Conservation (phyloP, 1,140 invertebrate genomes). For the Apis laboriosa region DNA sequence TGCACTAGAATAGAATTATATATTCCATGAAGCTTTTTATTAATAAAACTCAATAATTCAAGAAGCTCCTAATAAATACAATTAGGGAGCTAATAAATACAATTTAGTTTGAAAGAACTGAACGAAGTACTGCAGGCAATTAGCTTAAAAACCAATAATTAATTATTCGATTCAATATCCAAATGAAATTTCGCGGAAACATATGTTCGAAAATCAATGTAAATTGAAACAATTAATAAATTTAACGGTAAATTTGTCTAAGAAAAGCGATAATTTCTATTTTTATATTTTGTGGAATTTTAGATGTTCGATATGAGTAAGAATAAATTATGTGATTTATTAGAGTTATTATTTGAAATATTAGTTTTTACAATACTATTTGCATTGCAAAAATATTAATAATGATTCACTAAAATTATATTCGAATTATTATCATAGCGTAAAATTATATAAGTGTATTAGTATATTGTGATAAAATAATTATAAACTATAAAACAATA, state of each 20-base stretch:
- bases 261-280: background rate
- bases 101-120: conserved; percentile 16
- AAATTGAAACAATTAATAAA: conserved; percentile 14
- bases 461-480: too few species aligned
- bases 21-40: conserved; percentile 14
- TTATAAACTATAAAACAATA: too few species aligned
- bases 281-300: background rate
- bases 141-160: conserved; percentile 34
- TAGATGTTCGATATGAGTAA: background rate
- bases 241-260: background rate
- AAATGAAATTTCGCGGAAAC: conserved; percentile 21
- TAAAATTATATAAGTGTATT: too few species aligned
- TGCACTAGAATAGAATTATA: background rate
- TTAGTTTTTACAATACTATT: background rate
- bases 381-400: too few species aligned
- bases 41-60: conserved; percentile 39
- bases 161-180: background rate
- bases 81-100: conserved; percentile 22
- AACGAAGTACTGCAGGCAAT: conserved; percentile 9
- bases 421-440: too few species aligned
- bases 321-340: background rate
- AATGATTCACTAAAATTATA: too few species aligned
- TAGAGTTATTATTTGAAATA: background rate
- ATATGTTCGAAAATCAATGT: background rate
- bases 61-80: conserved; percentile 22